Conservation (phyloP, 2,113 vertebrate genomes). For the Anoplopoma fimbria region DNA sequence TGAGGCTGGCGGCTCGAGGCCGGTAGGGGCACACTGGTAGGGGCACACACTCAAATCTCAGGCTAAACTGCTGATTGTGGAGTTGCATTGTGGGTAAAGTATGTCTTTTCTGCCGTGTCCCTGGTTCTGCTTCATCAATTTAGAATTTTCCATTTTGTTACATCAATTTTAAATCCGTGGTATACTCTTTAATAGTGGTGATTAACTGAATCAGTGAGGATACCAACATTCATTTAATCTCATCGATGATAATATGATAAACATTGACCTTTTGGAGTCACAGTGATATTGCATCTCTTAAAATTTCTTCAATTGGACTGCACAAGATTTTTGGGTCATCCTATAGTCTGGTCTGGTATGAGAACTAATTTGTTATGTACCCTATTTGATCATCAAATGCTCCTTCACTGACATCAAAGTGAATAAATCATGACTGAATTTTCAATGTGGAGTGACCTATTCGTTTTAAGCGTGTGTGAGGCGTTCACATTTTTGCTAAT, state of each 20-base stretch:
- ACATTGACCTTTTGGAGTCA: background rate
- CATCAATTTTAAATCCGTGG: background rate
- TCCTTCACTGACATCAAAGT: background rate
- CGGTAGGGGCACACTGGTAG: background rate
- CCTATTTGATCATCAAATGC: background rate
- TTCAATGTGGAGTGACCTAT: background rate
- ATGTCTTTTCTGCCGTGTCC: too few relatives aligned
- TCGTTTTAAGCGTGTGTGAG: background rate
- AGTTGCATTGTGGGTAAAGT: background rate
- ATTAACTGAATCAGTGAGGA: background rate
- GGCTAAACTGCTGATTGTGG: background rate
- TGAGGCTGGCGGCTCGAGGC: background rate
- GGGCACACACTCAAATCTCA: background rate
- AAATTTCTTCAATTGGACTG: background rate
- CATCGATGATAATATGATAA: background rate
- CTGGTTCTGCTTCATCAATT: background rate
- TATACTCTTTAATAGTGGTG: background rate
- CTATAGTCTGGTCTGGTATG: background rate
- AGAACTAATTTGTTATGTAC: background rate
- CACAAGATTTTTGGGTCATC: background rate
- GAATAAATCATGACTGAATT: slow-evolving; percentile 1
- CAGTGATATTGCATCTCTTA: background rate
- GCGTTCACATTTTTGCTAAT: background rate
- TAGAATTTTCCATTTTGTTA: background rate
- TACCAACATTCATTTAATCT: background rate